Conservation (phyloP, 2,113 vertebrate species). For the Philantomba maxwellii region DNA sequence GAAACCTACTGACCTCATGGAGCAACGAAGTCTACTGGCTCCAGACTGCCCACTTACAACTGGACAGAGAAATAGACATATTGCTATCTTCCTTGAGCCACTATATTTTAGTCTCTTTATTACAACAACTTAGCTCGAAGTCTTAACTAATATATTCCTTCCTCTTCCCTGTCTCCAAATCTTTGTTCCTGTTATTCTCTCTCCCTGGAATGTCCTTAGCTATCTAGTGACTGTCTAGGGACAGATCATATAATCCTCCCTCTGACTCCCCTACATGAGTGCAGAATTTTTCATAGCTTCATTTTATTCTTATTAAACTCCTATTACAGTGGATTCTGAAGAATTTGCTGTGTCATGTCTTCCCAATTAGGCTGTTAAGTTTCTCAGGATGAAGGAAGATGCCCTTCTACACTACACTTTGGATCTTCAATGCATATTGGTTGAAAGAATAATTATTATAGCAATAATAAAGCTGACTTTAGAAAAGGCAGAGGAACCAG, state of each 20-base stretch:
- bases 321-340: background rate
- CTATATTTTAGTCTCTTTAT: background rate
- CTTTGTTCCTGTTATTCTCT: background rate
- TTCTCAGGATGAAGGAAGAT: background rate
- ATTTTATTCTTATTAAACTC: background rate
- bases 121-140: background rate
- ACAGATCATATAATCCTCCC: background rate
- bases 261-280: background rate
- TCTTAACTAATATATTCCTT: background rate
- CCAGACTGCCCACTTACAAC: background rate
- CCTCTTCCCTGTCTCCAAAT: background rate
- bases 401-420: background rate
- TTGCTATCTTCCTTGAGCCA: background rate
- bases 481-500: too few relatives aligned
- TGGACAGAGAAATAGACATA: slow-evolving; percentile 23
- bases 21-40: background rate
- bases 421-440: background rate
- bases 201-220: background rate
- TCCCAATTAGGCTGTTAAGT: background rate
- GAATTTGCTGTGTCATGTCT: background rate
- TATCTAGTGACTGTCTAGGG: background rate
- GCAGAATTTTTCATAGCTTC: background rate
- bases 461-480: background rate
- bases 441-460: background rate
- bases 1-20: slow-evolving; percentile 12